Evolutionary conservation across 92 coral and sea anemone genomes (phyloP).

Genomic region (Ricordea florida): DNA sequence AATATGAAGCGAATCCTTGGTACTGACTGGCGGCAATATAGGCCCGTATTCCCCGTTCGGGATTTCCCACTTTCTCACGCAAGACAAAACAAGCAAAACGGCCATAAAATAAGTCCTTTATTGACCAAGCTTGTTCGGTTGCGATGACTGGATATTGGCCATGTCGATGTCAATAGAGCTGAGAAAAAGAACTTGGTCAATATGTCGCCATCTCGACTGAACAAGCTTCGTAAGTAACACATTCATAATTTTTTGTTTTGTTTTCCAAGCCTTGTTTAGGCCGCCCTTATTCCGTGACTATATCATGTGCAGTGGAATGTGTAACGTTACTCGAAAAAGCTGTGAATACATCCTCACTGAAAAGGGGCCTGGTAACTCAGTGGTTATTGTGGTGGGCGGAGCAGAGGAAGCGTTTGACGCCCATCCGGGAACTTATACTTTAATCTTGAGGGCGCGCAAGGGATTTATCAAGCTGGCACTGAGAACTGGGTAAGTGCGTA

Average conservation of each 20-base stretch:
- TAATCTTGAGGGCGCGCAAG: constrained; percentile 81
- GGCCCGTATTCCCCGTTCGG: too few species aligned
- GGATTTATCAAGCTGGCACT: constrained; percentile 95
- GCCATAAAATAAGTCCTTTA: too few species aligned
- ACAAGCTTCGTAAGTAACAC: too few species aligned
- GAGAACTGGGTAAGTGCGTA: constrained; percentile 80
- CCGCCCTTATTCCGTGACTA: constrained; percentile 98
- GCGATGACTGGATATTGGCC: too few species aligned
- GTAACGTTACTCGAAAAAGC: constrained; percentile 94
- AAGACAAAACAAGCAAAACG: too few species aligned
- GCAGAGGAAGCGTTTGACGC: constrained; percentile 97
- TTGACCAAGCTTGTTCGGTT: too few species aligned
- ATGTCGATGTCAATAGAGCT: too few species aligned
- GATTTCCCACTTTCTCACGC: too few species aligned
- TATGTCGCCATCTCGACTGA: too few species aligned
- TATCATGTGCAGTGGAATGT: constrained; percentile 96
- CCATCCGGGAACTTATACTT: constrained; percentile 84
- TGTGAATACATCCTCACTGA: constrained; percentile 87
- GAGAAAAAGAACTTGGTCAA: too few species aligned
- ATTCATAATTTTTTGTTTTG: neutral
- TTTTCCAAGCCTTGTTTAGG: constrained; percentile 77
- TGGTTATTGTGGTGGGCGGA: constrained; percentile 98
- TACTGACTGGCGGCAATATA: too few species aligned
- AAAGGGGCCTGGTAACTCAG: constrained; percentile 94
- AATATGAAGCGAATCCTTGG: too few species aligned